These are phyloP conservation scores for Cremastinae sp. DNA, from an alignment of 2,888 invertebrate genomes.

Conservation along the genomic window DNA sequence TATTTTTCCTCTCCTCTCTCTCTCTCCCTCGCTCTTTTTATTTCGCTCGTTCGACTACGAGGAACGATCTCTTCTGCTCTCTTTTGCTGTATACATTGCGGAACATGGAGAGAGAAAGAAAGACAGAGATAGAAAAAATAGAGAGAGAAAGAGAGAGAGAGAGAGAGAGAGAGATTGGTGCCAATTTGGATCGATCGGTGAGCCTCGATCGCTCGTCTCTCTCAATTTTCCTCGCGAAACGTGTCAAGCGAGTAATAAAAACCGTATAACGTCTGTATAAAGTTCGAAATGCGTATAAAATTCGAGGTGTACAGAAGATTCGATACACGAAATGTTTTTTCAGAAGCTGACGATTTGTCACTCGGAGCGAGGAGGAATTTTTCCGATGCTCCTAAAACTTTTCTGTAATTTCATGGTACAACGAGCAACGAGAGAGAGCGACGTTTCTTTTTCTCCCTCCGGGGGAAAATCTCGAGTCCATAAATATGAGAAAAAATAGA, in stretches of 20 bases:
- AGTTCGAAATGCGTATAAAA: neutral
- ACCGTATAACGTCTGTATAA: too few species aligned
- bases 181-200: slow-evolving; percentile 6
- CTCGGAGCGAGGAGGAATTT: slow-evolving; percentile 29
- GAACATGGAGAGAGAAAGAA: slow-evolving; percentile 4
- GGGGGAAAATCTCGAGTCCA: slow-evolving; percentile 32
- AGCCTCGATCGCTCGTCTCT: neutral
- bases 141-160: too few species aligned
- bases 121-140: too few species aligned
- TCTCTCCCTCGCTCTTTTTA: slow-evolving; percentile 34
- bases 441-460: slow-evolving; percentile 17
- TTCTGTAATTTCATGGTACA: slow-evolving; percentile 60
- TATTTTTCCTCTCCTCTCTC: slow-evolving; percentile 29
- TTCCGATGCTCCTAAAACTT: slow-evolving; percentile 41
- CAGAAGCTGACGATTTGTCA: slow-evolving; percentile 31
- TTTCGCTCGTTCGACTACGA: slow-evolving; percentile 29
- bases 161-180: slow-evolving; percentile 6
- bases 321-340: too few species aligned
- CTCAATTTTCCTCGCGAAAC: too few species aligned
- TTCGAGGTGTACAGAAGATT: too few species aligned
- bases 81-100: slow-evolving; percentile 18
- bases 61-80: slow-evolving; percentile 44
- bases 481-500: slow-evolving; percentile 14
- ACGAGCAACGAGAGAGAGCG: slow-evolving; percentile 43
- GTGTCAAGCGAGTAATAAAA: too few species aligned